These are phyloP conservation scores for Oconnorella tubifera DNA, from an alignment of 2,888 invertebrate genomes.

Conservation along the genomic window DNA sequence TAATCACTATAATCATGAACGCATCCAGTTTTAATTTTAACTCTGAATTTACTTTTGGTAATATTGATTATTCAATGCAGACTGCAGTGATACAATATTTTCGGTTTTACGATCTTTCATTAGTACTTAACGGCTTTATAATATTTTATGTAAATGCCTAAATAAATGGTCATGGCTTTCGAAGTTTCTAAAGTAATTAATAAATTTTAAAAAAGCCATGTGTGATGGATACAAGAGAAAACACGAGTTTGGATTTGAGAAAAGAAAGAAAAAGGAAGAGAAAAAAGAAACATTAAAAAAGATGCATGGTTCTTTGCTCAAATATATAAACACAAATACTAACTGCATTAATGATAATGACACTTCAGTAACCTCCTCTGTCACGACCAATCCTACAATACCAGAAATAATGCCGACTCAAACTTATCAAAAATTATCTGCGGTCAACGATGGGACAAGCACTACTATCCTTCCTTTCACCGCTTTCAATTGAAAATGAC, in stretches of 20 bases:
- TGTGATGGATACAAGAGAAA: slow-evolving; percentile 18
- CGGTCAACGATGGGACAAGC: slow-evolving; percentile 17
- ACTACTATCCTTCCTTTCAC: neutral
- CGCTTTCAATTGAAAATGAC: slow-evolving; percentile 7
- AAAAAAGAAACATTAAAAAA: slow-evolving; percentile 15
- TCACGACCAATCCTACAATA: slow-evolving; percentile 12
- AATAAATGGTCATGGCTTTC: too few relatives aligned
- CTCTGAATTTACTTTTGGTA: neutral
- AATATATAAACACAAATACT: slow-evolving; percentile 7
- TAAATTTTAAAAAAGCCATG: neutral
- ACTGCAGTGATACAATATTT: too few relatives aligned
- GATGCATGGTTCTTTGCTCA: slow-evolving; percentile 1
- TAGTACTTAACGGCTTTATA: neutral
- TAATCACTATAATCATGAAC: neutral
- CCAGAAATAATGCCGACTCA: slow-evolving; percentile 15
- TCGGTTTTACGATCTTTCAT: too few relatives aligned
- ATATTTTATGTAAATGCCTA: too few relatives aligned
- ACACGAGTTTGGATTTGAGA: slow-evolving; percentile 18
- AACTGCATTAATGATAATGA: slow-evolving; percentile 2
- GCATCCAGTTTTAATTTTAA: neutral
- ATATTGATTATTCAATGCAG: too few relatives aligned
- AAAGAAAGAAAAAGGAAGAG: slow-evolving; percentile 16
- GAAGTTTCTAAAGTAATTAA: neutral
- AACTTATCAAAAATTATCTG: slow-evolving; percentile 14
- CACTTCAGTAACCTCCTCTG: too few relatives aligned